Base-by-base conservation (phyloP, 2,888 invertebrate species). In the Sabatieria punctata region DNA sequence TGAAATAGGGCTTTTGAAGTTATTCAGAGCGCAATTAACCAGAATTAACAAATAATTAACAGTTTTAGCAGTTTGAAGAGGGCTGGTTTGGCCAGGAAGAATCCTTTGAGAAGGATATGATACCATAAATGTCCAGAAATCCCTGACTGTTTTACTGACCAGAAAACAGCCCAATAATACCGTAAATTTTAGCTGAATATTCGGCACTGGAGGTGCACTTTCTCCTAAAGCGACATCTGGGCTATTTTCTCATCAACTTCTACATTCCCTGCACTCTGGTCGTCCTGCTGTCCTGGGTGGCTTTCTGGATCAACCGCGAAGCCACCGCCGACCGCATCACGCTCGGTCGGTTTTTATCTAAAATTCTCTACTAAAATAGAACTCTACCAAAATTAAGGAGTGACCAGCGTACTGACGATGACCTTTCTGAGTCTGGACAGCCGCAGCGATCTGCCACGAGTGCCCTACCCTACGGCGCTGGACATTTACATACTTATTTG, bases 271-370 rank as follows among this genome's bases (percentile, higher is more conserved):
- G 89, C 64, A 84, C 85, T 52, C 74, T 91, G 48, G 86, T 91
- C 53, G 89, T 91, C 1, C 82, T 89, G n/a, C 73, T 91, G 6
- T 89, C 88, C 1, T 91, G 89, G 89, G 55, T 24, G n/a, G 86
- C 88, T 0, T 91, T 91, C 66, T 91, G 88, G 88, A 85, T 91
- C 57, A 89, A 91, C 69, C 77, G 91, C 25, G 91, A 93, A 72
- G 84, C 84, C 0, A 84, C 85, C 1, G 85, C 86, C 49, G 91
- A 91, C 66, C 76, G 91, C 26, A 85, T 93, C 0, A 85, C 86
- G 0, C 71, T 93, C 18, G 88, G 77, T 77, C n/a, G n/a, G 6
- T 37, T 30, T 30, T 30, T n/a, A n/a, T n/a, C 8, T 11, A 30
- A 30, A 30, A 11, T 30, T 30, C 11, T 8, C 8, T 11, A 30